Evolutionary conservation across 2,888 invertebrate genomes (phyloP).

Genomic region (Salpingus planirostris): DNA sequence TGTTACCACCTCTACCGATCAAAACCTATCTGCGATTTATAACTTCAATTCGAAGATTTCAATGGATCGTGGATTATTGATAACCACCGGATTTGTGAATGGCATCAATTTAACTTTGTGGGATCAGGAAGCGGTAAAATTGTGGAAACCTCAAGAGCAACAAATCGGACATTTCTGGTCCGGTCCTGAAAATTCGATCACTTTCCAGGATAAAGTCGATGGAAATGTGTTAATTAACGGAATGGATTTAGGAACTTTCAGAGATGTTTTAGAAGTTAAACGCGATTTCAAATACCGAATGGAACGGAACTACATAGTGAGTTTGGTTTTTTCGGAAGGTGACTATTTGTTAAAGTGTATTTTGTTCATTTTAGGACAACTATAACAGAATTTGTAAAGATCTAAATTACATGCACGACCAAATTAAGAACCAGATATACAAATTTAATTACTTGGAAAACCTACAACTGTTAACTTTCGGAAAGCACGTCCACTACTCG

Average conservation of each 20-base stretch:
- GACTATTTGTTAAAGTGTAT: too few species aligned
- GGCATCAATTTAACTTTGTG: constrained; percentile 42
- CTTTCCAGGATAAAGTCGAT: constrained; percentile 33
- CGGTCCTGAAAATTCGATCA: too few species aligned
- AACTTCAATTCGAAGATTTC: constrained; percentile 28
- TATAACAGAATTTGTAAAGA: constrained; percentile 33
- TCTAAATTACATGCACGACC: constrained; percentile 26
- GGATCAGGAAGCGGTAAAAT: too few species aligned
- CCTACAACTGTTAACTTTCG: constrained; percentile 31
- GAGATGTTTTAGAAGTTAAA: constrained; percentile 26
- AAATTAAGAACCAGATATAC: constrained; percentile 38
- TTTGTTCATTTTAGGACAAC: constrained; percentile 33
- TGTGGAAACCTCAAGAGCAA: too few species aligned
- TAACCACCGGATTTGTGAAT: constrained; percentile 26
- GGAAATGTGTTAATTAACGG: constrained; percentile 34
- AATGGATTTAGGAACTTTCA: constrained; percentile 29
- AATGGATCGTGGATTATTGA: constrained; percentile 22
- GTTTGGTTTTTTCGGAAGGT: too few species aligned
- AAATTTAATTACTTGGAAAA: constrained; percentile 45
- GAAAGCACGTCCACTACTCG: constrained; percentile 25
- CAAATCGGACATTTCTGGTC: too few species aligned
- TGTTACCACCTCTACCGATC: constrained; percentile 38
- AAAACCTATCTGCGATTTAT: constrained; percentile 31
- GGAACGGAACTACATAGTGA: constrained; percentile 29
- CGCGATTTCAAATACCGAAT: constrained; percentile 21